These are phyloP conservation scores for Zoanthus gigantus DNA, from an alignment of 92 coral and sea anemone genomes.

Conservation along the genomic window DNA sequence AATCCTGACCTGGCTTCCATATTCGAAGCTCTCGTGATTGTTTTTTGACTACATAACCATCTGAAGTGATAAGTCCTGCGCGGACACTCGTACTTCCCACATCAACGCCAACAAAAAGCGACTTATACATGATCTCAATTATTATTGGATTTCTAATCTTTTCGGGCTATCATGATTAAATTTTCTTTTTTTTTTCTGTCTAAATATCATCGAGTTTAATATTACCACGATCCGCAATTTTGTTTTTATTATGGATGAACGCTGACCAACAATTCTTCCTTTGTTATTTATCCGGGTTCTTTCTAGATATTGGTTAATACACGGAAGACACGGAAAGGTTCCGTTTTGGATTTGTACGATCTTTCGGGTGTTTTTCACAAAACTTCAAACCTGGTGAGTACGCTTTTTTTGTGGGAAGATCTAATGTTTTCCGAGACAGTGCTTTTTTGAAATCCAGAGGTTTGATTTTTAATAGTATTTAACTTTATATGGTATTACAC, in stretches of 20 bases:
- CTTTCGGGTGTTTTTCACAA: not conserved
- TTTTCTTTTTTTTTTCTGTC: not conserved
- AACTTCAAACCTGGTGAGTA: not conserved
- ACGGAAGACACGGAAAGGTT: not conserved
- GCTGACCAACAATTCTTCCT: constrained; percentile 1
- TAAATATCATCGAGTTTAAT: not conserved
- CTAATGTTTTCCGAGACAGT: too few species aligned
- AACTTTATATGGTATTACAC: too few species aligned
- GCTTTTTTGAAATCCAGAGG: too few species aligned
- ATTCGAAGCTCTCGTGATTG: constrained; percentile 73
- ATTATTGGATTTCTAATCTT: not conserved
- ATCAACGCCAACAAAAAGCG: constrained; percentile 87
- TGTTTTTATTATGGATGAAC: constrained; percentile 4
- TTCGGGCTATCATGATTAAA: not conserved
- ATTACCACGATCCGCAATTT: not conserved
- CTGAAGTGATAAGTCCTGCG: constrained; percentile 75
- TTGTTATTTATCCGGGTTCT: not conserved
- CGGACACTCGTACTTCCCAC: constrained; percentile 94
- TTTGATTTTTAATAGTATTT: too few species aligned
- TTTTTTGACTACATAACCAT: constrained; percentile 68
- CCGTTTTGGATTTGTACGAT: not conserved
- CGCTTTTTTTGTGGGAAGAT: too few species aligned
- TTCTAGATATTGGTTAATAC: not conserved
- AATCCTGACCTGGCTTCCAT: constrained; percentile 70
- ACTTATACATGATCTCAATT: constrained; percentile 17